Conservation (phyloP, 2,797 vertebrate genomes). For the Pachyuromys duprasi region DNA sequence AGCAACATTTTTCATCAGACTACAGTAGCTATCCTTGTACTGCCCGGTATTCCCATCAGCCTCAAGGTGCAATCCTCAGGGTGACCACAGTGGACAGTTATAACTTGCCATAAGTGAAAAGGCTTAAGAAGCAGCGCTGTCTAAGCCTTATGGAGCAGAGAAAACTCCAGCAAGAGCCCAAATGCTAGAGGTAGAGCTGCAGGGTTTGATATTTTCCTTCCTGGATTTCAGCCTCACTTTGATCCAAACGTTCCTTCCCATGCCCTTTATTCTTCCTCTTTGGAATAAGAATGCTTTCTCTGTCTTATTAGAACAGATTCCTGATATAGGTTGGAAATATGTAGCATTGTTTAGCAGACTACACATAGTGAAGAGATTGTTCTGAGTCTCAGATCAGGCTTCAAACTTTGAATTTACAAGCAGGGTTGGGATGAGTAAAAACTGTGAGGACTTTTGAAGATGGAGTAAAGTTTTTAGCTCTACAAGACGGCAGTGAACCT, state of each 20-base stretch:
- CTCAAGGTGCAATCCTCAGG: neutral
- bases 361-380: neutral
- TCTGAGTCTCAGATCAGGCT: neutral
- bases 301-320: neutral
- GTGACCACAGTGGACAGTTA: neutral
- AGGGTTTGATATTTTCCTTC: neutral
- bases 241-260: neutral
- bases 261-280: neutral
- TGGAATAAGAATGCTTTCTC: neutral
- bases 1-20: neutral
- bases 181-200: neutral
- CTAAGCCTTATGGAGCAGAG: neutral
- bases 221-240: neutral
- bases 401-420: neutral
- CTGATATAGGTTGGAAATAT: neutral
- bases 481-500: neutral
- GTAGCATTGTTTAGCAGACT: neutral
- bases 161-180: neutral
- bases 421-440: neutral
- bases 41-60: neutral
- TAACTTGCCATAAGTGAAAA: neutral
- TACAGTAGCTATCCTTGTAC: neutral
- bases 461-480: neutral
- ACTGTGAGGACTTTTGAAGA: neutral
- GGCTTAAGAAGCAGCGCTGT: neutral